Evolutionary conservation across 2,888 invertebrate species (phyloP).

Genomic region (Tyria jacobaeae): DNA sequence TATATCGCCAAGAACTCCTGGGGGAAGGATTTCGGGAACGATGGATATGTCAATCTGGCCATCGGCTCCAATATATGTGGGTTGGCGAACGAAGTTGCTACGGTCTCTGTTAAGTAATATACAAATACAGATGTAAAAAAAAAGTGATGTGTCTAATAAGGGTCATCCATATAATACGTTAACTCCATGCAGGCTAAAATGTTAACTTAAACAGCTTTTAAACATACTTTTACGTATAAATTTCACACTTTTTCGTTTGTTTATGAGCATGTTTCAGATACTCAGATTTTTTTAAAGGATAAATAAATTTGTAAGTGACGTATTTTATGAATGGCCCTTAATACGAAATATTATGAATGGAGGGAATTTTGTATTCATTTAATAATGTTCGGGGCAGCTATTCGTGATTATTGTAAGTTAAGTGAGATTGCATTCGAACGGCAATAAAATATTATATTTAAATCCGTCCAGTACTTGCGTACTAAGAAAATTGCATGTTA

Average conservation of each 20-base stretch:
- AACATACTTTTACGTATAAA: too few species aligned
- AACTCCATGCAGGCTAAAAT: background rate
- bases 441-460: background rate
- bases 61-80: conserved; percentile 93
- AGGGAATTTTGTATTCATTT: background rate
- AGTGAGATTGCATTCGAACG: background rate
- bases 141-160: too few species aligned
- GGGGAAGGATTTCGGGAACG: conserved; percentile 91
- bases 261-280: too few species aligned
- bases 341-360: background rate
- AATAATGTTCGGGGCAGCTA: background rate
- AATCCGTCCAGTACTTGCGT: background rate
- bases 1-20: conserved; percentile 95
- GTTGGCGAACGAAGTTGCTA: conserved; percentile 90
- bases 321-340: background rate
- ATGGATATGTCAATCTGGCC: conserved; percentile 92
- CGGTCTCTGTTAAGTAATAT: conserved; percentile 75
- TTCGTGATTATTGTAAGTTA: background rate
- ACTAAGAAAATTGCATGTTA: background rate
- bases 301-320: background rate
- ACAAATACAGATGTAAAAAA: background rate
- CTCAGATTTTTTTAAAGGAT: too few species aligned
- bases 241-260: too few species aligned
- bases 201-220: background rate
- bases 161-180: background rate